Conservation (phyloP, 2,797 vertebrate genomes). For the Coluber constrictor region DNA sequence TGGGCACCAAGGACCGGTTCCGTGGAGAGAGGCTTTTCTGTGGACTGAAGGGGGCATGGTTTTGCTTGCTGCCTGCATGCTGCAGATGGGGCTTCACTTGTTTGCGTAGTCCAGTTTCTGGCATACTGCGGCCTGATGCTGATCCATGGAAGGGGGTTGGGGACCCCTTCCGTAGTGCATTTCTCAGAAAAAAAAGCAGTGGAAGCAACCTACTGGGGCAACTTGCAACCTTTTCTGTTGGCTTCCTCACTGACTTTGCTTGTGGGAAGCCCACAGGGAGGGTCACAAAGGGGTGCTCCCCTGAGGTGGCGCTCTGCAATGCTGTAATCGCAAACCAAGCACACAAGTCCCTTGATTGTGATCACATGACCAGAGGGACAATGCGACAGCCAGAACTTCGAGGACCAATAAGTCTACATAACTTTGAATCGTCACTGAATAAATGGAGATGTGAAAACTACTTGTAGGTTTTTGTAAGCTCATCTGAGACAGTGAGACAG, state of each 20-base stretch:
- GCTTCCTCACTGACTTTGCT: background rate
- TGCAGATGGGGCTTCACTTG: background rate
- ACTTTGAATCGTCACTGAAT: background rate
- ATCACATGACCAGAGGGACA: background rate
- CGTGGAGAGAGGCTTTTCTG: background rate
- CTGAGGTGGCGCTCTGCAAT: background rate
- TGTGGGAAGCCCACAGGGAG: background rate
- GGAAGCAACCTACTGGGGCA: background rate
- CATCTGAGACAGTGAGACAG: background rate
- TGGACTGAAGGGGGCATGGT: background rate
- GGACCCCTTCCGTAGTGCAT: no score
- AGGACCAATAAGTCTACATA: background rate
- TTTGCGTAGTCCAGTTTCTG: background rate
- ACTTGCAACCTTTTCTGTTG: background rate
- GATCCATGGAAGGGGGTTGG: background rate
- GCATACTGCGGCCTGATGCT: background rate
- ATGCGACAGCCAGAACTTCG: background rate
- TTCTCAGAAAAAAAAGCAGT: background rate
- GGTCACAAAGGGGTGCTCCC: background rate
- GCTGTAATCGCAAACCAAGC: background rate
- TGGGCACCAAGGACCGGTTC: background rate
- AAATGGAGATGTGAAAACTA: background rate
- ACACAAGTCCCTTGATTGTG: background rate
- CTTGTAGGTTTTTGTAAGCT: background rate
- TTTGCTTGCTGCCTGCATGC: background rate